A percentile compares a stretch with the other conserved stretches of the same genome.
phyloP scores from a whole-genome alignment of 2,113 vertebrate genomes.

The Muntiacus muntjak region DNA sequence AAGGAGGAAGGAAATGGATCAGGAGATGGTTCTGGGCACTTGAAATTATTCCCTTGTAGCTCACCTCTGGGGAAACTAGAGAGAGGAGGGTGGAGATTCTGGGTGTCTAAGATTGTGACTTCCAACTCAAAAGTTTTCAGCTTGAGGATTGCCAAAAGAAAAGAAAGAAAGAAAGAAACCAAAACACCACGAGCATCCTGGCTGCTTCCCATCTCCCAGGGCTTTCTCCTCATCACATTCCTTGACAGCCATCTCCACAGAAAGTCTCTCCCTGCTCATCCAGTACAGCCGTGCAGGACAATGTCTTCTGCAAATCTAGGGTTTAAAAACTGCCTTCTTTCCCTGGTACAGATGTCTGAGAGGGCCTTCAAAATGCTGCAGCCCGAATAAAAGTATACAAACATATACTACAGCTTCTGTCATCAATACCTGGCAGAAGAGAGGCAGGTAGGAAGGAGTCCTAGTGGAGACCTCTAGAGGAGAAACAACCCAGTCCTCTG shows the following conservation, averaged over 20 bases:
- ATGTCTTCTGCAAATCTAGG: neutral
- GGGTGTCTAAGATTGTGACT: neutral
- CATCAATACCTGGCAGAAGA: neutral
- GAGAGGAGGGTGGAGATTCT: neutral
- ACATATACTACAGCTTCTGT: neutral
- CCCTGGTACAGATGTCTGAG: neutral
- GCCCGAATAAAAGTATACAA: neutral
- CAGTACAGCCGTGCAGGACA: neutral
- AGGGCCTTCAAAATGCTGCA: neutral
- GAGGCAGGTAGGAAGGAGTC: neutral
- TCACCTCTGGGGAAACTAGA: neutral
- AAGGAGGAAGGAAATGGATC: neutral
- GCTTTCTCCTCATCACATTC: neutral
- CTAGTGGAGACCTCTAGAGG: neutral
- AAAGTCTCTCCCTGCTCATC: neutral
- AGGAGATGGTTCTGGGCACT: neutral
- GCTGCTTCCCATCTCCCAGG: neutral
- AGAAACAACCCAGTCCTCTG: neutral
- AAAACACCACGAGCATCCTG: fast-evolving
- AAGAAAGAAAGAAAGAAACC: neutral
- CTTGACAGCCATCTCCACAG: neutral
- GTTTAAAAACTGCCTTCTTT: neutral
- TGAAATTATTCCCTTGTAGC: neutral
- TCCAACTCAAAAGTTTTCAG: neutral
- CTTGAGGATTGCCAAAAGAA: neutral